These are phyloP conservation scores for Pogonocherus hispidulus DNA, from an alignment of 2,888 invertebrate genomes.

Conservation along the genomic window DNA sequence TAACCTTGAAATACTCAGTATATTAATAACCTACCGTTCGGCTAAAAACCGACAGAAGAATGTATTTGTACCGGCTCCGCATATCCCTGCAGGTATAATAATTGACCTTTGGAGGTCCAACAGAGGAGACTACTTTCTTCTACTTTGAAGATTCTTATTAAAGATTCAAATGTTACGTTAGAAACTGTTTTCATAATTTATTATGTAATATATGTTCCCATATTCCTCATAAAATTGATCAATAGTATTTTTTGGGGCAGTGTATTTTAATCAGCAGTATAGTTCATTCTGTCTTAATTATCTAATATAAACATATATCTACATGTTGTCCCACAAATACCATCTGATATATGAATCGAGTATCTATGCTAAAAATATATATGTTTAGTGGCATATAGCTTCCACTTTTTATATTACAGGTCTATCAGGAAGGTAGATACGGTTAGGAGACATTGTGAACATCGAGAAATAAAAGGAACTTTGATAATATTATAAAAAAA, in stretches of 20 bases:
- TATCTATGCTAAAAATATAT: too few species aligned
- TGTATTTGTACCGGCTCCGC: neutral
- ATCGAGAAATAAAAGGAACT: too few species aligned
- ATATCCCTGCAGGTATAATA: slow-evolving; percentile 5
- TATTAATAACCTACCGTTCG: neutral
- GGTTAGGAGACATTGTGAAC: too few species aligned
- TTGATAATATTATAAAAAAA: too few species aligned
- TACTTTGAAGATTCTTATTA: neutral
- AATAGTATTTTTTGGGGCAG: neutral
- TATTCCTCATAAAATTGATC: neutral
- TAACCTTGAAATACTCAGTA: slow-evolving; percentile 9
- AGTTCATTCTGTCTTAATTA: too few species aligned
- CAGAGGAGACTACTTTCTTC: slow-evolving; percentile 10
- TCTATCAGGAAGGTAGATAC: too few species aligned
- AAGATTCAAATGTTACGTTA: neutral
- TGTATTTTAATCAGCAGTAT: too few species aligned
- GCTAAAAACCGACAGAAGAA: slow-evolving; percentile 8
- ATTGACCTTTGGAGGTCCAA: slow-evolving; percentile 14
- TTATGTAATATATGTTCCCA: neutral
- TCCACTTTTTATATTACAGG: too few species aligned
- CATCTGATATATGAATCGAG: too few species aligned
- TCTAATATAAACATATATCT: too few species aligned
- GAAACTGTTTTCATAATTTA: slow-evolving; percentile 6
- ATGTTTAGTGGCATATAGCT: too few species aligned
- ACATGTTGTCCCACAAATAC: too few species aligned